phyloP scores from a whole-genome alignment of 2,888 invertebrate species.

The Limnephilus lunatus region DNA sequence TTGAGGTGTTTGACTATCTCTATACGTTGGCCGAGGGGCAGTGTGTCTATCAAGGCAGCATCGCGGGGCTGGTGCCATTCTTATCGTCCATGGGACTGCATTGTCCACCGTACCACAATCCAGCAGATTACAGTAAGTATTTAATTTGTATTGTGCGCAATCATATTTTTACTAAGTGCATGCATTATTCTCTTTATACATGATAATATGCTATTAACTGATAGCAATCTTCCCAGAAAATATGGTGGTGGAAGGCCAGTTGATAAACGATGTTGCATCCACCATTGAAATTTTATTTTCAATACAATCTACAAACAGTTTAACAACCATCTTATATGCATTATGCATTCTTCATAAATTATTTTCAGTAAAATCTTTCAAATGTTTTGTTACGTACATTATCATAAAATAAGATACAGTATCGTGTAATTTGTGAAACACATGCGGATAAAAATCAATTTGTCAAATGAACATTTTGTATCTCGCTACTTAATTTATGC shows the following conservation, averaged over 20 bases:
- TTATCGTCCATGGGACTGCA: slow-evolving; percentile 89
- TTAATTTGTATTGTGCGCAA: background rate
- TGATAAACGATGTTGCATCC: background rate
- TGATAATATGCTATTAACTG: no score
- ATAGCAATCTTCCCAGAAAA: no score
- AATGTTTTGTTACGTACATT: background rate
- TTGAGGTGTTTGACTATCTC: slow-evolving; percentile 96
- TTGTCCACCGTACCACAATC: slow-evolving; percentile 97
- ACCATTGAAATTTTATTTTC: background rate
- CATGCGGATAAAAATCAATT: no score
- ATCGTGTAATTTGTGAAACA: no score
- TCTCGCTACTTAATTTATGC: background rate
- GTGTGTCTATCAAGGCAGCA: slow-evolving; percentile 93
- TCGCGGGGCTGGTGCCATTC: slow-evolving; percentile 91
- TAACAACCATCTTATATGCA: background rate
- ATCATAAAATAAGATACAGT: background rate
- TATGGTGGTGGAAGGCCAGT: background rate
- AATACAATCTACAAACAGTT: background rate
- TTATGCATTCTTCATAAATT: no score
- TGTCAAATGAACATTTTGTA: background rate
- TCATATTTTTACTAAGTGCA: background rate
- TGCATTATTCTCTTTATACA: background rate
- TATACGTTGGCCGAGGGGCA: slow-evolving; percentile 95
- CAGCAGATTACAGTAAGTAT: slow-evolving; percentile 91
- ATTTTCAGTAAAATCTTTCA: background rate